phyloP scores from a whole-genome alignment of 1,140 invertebrate species.

The Eupristina koningsbergeri region DNA sequence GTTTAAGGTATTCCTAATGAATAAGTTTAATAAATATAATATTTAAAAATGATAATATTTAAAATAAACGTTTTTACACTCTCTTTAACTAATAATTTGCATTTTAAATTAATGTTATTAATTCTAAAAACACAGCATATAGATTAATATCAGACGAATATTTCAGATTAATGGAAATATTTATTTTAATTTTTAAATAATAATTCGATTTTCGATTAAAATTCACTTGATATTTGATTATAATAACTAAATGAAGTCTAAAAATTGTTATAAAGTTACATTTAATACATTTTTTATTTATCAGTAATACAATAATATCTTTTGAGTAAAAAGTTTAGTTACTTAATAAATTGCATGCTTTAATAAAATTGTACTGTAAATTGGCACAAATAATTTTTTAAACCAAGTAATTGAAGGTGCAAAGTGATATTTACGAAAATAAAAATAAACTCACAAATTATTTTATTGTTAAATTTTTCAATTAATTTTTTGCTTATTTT shows the following conservation, averaged over 20 bases:
- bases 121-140: background rate
- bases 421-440: background rate
- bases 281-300: background rate
- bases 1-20: too few species aligned
- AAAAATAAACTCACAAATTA: background rate
- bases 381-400: background rate
- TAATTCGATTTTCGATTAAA: background rate
- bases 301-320: background rate
- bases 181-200: background rate
- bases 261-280: background rate
- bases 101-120: background rate
- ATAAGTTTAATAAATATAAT: too few species aligned
- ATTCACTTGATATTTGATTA: background rate
- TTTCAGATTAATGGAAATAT: background rate
- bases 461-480: background rate
- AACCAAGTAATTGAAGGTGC: constrained; percentile 21
- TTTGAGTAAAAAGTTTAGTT: background rate
- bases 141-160: background rate
- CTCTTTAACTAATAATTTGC: too few species aligned
- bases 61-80: too few species aligned
- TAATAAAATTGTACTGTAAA: background rate
- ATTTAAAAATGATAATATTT: too few species aligned
- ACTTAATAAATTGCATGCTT: background rate
- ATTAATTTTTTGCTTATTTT: background rate
- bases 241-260: background rate